Percentiles rank a stretch among this genome's conserved stretches.
phyloP scores from a whole-genome alignment of 1,140 invertebrate species.

The Cheumatopsyche charites region DNA sequence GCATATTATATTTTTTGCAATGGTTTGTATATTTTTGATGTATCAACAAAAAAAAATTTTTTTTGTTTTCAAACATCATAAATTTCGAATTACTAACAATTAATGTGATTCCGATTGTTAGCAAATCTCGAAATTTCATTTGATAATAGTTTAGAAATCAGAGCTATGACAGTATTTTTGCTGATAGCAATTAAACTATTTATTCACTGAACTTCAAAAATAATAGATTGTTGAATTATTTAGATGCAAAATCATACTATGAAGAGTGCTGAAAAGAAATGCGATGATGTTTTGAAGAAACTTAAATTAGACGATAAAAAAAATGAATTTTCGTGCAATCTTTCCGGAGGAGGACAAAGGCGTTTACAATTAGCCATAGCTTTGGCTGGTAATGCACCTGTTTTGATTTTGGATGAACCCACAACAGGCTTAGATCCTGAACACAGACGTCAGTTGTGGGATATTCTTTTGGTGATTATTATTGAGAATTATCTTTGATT shows the following conservation, averaged over 20 bases:
- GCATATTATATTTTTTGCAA: constrained; percentile 76
- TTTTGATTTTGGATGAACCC: constrained; percentile 88
- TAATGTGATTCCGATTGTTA: too few relatives aligned
- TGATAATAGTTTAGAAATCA: too few relatives aligned
- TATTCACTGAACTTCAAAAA: too few relatives aligned
- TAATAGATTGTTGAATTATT: too few relatives aligned
- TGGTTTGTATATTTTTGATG: constrained; percentile 55
- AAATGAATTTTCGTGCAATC: constrained; percentile 51
- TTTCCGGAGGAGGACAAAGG: constrained; percentile 65
- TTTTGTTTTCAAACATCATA: too few relatives aligned
- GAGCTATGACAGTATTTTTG: too few relatives aligned
- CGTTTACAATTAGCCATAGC: constrained; percentile 63
- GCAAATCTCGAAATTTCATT: too few relatives aligned
- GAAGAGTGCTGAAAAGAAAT: constrained; percentile 47
- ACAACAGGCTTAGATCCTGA: constrained; percentile 95
- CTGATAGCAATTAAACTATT: too few relatives aligned
- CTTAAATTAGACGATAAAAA: constrained; percentile 51
- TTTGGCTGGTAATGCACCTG: constrained; percentile 62
- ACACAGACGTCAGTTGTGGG: constrained; percentile 90
- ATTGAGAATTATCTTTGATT: too few relatives aligned
- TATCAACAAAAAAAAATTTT: too few relatives aligned
- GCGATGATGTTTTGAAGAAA: constrained; percentile 48
- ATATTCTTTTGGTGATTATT: constrained; percentile 67
- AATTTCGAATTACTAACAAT: too few relatives aligned
- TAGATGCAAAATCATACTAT: constrained; percentile 9